A percentile compares a stretch with the other conserved stretches of the same genome.
Conservation (phyloP, 2,113 vertebrate genomes). For the Malaclemys terrapin region DNA sequence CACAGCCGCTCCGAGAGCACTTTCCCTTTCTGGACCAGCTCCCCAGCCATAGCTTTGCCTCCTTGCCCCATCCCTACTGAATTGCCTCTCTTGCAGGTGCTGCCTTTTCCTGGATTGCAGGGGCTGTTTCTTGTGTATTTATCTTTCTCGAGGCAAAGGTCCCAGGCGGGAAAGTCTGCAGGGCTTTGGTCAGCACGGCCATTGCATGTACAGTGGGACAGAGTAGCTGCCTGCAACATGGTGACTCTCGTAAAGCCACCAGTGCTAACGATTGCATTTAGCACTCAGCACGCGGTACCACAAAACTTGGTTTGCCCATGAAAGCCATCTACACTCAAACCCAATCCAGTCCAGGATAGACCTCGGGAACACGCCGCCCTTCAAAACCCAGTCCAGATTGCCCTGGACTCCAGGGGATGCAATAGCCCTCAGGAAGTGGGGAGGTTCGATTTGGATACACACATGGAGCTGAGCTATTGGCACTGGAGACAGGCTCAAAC, state of each 20-base stretch:
- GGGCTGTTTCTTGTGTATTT: background rate
- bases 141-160: background rate
- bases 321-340: background rate
- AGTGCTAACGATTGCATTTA: rapidly evolving
- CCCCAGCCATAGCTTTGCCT: background rate
- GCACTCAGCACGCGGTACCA: background rate
- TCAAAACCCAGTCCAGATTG: background rate
- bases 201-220: background rate
- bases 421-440: background rate
- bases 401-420: background rate
- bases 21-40: background rate
- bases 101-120: background rate
- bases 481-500: background rate
- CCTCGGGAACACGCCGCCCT: background rate
- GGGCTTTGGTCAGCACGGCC: background rate
- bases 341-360: background rate
- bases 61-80: background rate
- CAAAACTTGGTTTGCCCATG: background rate
- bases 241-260: background rate
- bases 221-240: background rate
- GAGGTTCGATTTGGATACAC: background rate
- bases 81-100: background rate
- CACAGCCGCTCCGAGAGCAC: background rate
- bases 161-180: background rate
- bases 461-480: background rate